Conservation (phyloP, 2,797 vertebrate species). For the Cichlasoma orientale region DNA sequence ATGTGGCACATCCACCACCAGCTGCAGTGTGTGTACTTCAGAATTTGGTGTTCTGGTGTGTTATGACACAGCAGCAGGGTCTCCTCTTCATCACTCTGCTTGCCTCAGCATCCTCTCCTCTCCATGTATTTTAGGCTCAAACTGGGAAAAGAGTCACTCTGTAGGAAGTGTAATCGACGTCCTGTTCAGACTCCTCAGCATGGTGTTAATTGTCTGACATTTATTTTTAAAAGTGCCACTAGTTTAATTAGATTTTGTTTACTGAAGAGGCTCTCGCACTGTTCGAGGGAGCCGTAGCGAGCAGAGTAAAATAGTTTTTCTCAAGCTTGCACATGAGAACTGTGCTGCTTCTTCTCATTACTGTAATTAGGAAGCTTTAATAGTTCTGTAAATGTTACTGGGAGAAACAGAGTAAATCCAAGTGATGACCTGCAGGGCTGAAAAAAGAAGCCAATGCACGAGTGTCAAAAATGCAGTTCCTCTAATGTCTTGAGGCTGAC, state of each 20-base stretch:
- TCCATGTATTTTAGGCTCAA: not conserved
- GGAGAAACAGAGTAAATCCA: not conserved
- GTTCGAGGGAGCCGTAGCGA: not conserved
- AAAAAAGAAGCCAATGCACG: not conserved
- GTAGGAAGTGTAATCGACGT: not conserved
- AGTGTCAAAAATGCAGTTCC: not conserved
- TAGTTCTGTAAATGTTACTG: not conserved
- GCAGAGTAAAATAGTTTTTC: not conserved
- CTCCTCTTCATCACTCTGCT: not conserved
- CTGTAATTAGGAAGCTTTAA: not conserved
- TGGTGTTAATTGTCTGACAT: not conserved
- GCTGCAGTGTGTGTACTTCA: not conserved
- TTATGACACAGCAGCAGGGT: not conserved
- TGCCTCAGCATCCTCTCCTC: not conserved
- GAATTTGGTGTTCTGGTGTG: not conserved
- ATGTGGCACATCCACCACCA: not conserved
- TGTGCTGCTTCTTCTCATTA: not conserved
- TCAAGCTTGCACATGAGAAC: not conserved
- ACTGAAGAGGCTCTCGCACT: not conserved
- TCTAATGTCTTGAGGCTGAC: too few relatives aligned
- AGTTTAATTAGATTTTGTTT: not conserved
- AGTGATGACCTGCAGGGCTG: not conserved
- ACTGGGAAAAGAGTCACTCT: not conserved
- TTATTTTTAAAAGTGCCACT: slow-evolving; percentile 1
- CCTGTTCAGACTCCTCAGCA: not conserved